phyloP scores from a whole-genome alignment of 2,113 vertebrate genomes.

The Motacilla alba region DNA sequence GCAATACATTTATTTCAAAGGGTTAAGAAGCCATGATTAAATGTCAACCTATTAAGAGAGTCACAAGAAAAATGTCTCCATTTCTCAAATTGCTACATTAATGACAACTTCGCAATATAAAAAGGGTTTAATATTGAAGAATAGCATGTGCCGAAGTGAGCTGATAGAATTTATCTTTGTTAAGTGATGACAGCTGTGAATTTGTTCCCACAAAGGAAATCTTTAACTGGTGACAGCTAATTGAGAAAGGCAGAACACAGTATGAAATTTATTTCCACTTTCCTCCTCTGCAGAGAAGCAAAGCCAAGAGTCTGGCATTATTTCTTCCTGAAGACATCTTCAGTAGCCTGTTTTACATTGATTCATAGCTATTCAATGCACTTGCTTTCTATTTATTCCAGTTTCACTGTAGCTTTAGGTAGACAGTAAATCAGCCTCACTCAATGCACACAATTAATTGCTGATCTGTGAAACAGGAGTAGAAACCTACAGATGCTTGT shows the following conservation, averaged over 20 bases:
- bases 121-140: not conserved
- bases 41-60: not conserved
- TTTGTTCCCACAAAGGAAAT: conserved; percentile 35
- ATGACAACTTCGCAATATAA: not conserved
- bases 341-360: conserved; percentile 23
- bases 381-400: conserved; percentile 8
- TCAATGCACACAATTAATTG: conserved; percentile 7
- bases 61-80: not conserved
- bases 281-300: not conserved
- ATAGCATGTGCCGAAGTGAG: not conserved
- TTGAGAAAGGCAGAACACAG: conserved; percentile 15
- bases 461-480: not conserved
- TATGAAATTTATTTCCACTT: conserved; percentile 29
- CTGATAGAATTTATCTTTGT: conserved; percentile 20
- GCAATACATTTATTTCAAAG: not conserved
- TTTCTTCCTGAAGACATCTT: conserved; percentile 26
- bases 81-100: conserved; percentile 16
- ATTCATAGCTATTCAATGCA: conserved; percentile 45
- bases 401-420: conserved; percentile 17
- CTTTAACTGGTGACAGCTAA: conserved; percentile 45
- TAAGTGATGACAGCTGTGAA: conserved; percentile 16
- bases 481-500: not conserved
- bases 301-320: conserved; percentile 5
- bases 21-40: not conserved
- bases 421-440: conserved; percentile 33